Evolutionary conservation across 2,797 vertebrate genomes (phyloP), one percentile per base, ranked within the genome.

Genomic region (Neomorphus geoffroyi): DNA sequence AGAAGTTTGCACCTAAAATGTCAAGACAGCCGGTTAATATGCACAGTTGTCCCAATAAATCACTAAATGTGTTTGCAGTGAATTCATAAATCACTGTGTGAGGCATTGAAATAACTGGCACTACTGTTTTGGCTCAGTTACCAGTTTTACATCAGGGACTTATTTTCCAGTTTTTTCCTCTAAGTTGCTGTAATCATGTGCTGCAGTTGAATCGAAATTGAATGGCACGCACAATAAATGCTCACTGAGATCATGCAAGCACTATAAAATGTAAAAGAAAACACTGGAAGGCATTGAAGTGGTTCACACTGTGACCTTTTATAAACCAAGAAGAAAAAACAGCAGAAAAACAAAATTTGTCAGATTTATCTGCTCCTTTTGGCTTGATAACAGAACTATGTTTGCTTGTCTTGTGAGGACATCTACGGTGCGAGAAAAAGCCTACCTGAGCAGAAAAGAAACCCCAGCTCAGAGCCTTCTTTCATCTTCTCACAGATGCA

Each of bases 81-180:
- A 96, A 90, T 96, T 97, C 86, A 46, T 97, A 96, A 95, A 96
- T 95, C 91, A 96, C 93, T 62, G 56, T 88, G 96, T 86, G 85
- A 96, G 93, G 95, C 92, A 95, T 28, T 98, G 97, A 97, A 97
- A 97, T 97, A 98, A 98, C 97, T 97, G 97, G 97, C 97, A 98
- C 98, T 98, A 98, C 98, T 67, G 97, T 98, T 98, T 97, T 98
- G 98, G 97, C 97, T 93, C 86, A 45, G 79, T 91, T 96, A 96
- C 95, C 92, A 91, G 86, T 96, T 97, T 97, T 97, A 96, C 97
- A 97, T 97, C 95, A 97, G 97, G 97, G 97, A 97, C 96, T 97
- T 97, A 97, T 98, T 98, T 98, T 97, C 96, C 96, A 97, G 88
- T 85, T 94, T 97, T 94, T 92, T 75, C 92, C 93, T 96, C 95